A percentile compares a stretch with the other conserved stretches of the same genome.
These are phyloP conservation scores for Sesamia inferens DNA, from an alignment of 2,888 invertebrate genomes.

Conservation along the genomic window DNA sequence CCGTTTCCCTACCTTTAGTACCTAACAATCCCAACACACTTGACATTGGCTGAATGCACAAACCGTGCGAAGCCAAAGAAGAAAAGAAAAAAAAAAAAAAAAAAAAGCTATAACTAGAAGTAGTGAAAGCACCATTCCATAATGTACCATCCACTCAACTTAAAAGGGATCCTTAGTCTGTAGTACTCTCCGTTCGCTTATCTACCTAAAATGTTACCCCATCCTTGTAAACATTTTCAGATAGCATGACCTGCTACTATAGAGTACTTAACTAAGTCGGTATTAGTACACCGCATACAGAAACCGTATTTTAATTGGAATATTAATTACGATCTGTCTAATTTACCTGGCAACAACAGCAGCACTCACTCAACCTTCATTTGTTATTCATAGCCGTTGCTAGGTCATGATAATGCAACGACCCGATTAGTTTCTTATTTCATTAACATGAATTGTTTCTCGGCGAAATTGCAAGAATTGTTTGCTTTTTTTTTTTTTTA, in stretches of 20 bases:
- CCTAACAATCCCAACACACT: too few species aligned
- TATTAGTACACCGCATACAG: background rate
- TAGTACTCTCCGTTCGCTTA: constrained; percentile 18
- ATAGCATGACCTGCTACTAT: constrained; percentile 4
- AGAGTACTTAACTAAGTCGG: background rate
- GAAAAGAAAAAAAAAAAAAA: too few species aligned
- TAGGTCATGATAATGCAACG: constrained; percentile 56
- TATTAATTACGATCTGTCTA: constrained; percentile 20
- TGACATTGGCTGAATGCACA: too few species aligned
- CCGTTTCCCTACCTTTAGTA: too few species aligned
- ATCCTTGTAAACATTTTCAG: constrained; percentile 10
- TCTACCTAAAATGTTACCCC: constrained; percentile 21
- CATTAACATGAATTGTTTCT: constrained; percentile 21
- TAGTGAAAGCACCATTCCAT: constrained; percentile 9
- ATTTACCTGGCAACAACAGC: constrained; percentile 22
- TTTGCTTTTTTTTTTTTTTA: too few species aligned
- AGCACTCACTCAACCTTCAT: constrained; percentile 34
- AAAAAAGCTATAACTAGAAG: background rate
- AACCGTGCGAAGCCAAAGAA: too few species aligned
- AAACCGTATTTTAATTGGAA: constrained; percentile 38
- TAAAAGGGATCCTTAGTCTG: constrained; percentile 37
- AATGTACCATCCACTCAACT: constrained; percentile 32
- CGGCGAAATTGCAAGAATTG: constrained; percentile 10
- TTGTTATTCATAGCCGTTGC: constrained; percentile 36
- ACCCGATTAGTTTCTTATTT: constrained; percentile 39